Evolutionary conservation across 2,888 invertebrate species (phyloP).

Genomic region (Diarsia rubi): DNA sequence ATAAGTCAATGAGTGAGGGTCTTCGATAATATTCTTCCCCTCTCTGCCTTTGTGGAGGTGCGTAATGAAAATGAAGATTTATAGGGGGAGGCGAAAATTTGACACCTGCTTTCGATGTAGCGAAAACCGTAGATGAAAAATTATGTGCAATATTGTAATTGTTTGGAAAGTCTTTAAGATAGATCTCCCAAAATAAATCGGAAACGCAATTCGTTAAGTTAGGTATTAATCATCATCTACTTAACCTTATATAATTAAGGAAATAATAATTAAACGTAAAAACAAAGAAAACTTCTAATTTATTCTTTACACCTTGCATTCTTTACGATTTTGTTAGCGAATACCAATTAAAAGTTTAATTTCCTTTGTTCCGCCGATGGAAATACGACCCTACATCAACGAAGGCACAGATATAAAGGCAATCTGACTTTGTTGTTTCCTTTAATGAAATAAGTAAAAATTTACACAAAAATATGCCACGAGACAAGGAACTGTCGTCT

Average conservation of each 20-base stretch:
- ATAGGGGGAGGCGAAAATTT: slow-evolving; percentile 63
- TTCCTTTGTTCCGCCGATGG: slow-evolving; percentile 58
- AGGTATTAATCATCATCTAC: slow-evolving; percentile 17
- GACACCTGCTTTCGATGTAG: slow-evolving; percentile 62
- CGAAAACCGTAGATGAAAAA: slow-evolving; percentile 58
- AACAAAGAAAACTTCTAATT: slow-evolving; percentile 57
- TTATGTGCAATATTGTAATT: slow-evolving; percentile 58
- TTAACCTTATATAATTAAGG: slow-evolving; percentile 32
- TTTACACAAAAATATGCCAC: not conserved
- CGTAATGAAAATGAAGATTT: slow-evolving; percentile 71
- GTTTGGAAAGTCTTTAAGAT: slow-evolving; percentile 13
- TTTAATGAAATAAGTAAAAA: not conserved
- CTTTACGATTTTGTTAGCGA: slow-evolving; percentile 48
- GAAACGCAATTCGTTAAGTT: not conserved
- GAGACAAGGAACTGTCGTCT: not conserved
- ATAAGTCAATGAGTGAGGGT: slow-evolving; percentile 66
- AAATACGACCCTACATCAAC: slow-evolving; percentile 46
- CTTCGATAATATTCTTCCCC: slow-evolving; percentile 64
- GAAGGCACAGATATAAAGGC: slow-evolving; percentile 19
- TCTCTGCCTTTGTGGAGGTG: slow-evolving; percentile 58
- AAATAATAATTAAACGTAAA: slow-evolving; percentile 35
- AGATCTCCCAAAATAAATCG: not conserved
- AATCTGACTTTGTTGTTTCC: slow-evolving; percentile 18
- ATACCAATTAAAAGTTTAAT: slow-evolving; percentile 62
- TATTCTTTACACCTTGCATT: slow-evolving; percentile 62